These are phyloP conservation scores for Hirtodrosophila cameraria DNA, from an alignment of 2,888 invertebrate species.

Conservation along the genomic window DNA sequence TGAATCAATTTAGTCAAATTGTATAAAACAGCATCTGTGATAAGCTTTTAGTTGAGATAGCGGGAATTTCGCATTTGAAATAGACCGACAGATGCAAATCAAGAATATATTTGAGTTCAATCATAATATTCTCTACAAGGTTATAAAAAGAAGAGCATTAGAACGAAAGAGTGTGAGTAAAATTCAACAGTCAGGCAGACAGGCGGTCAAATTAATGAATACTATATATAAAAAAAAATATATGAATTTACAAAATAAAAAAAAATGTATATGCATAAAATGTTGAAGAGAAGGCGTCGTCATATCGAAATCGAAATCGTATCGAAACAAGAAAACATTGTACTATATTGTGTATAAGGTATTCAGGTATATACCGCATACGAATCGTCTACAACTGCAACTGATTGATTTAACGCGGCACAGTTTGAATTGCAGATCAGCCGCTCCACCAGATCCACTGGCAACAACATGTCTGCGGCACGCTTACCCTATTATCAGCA, in stretches of 20 bases:
- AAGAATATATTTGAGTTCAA: too few species aligned
- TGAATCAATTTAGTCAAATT: too few species aligned
- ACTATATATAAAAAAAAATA: not conserved
- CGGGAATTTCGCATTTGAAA: too few species aligned
- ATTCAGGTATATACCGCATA: conserved; percentile 72
- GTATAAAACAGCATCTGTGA: too few species aligned
- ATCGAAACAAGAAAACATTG: conserved; percentile 23
- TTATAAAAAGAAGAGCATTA: too few species aligned
- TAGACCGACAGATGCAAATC: too few species aligned
- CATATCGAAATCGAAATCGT: conserved; percentile 29
- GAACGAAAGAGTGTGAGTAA: too few species aligned
- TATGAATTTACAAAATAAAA: not conserved
- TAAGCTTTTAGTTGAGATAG: too few species aligned
- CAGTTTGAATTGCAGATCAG: conserved; percentile 82
- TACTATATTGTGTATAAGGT: conserved; percentile 69
- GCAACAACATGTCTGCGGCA: conserved; percentile 59
- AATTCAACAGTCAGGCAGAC: too few species aligned
- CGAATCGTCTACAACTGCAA: conserved; percentile 50
- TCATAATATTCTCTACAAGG: too few species aligned
- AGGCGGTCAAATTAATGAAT: too few species aligned
- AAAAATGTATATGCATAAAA: conserved; percentile 9
- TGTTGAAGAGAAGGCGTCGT: conserved; percentile 24
- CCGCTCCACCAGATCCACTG: conserved; percentile 4
- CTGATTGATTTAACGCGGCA: conserved; percentile 82
- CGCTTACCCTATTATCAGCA: conserved; percentile 74